A percentile compares a stretch with the other conserved stretches of the same genome.
Conservation (phyloP, 2,113 vertebrate genomes). For the Ctenodactylus gundi region DNA sequence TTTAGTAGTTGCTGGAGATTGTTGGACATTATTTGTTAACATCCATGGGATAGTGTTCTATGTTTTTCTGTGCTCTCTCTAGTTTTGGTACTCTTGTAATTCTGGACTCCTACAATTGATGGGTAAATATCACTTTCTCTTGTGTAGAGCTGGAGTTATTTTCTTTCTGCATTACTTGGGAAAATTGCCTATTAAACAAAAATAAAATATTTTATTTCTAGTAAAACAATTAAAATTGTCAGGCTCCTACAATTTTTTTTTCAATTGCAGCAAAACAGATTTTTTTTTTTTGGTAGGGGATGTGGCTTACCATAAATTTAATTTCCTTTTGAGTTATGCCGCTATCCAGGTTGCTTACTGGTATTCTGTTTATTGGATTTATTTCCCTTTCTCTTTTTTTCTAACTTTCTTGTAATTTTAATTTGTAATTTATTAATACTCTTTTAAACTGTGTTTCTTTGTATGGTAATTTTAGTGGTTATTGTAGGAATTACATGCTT, state of each 20-base stretch:
- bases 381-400: not conserved
- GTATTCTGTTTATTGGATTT: not conserved
- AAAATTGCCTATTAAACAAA: not conserved
- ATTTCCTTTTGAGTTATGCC: not conserved
- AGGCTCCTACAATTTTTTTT: not conserved
- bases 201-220: not conserved
- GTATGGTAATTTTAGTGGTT: not conserved
- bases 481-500: not conserved
- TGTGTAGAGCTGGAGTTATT: not conserved
- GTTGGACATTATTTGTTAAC: not conserved
- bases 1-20: not conserved
- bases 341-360: not conserved
- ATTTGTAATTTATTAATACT: not conserved
- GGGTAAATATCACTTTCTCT: not conserved
- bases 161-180: not conserved
- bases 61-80: not conserved
- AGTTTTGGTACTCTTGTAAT: not conserved
- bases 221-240: not conserved
- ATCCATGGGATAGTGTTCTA: not conserved
- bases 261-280: not conserved
- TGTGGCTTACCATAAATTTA: not conserved
- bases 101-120: not conserved
- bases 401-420: not conserved
- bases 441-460: not conserved
- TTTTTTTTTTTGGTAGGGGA: not conserved